Evolutionary conservation across 2,797 vertebrate species (phyloP).

Genomic region (Antennarius maculatus): DNA sequence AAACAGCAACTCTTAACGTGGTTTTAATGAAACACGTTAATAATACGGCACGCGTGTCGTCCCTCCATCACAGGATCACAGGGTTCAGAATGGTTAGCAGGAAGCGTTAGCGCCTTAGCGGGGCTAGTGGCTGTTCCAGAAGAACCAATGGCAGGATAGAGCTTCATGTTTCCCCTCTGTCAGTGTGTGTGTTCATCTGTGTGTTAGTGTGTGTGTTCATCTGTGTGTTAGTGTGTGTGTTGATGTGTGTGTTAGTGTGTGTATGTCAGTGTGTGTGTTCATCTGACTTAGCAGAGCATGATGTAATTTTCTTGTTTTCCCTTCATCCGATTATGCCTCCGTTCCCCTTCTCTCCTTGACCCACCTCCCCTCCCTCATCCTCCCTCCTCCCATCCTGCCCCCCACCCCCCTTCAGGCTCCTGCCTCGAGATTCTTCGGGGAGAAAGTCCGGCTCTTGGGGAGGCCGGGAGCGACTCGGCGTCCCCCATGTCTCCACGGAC

Average conservation of each 20-base stretch:
- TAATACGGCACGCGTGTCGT: too few relatives aligned
- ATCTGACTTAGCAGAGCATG: slow-evolving; percentile 21
- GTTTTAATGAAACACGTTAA: not conserved
- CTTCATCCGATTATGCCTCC: slow-evolving; percentile 38
- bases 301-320: slow-evolving; percentile 48
- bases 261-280: slow-evolving; percentile 10
- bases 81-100: too few relatives aligned
- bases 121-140: not conserved
- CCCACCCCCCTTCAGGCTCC: slow-evolving; percentile 83
- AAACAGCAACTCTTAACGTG: slow-evolving; percentile 1
- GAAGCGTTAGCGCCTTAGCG: not conserved
- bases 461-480: slow-evolving; percentile 88
- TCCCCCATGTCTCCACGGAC: slow-evolving; percentile 97
- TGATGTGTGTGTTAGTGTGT: slow-evolving; percentile 1
- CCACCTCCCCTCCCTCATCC: slow-evolving; percentile 9
- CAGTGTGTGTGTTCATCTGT: slow-evolving; percentile 8
- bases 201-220: not conserved
- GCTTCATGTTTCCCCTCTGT: slow-evolving; percentile 1
- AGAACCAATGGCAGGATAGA: not conserved
- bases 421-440: slow-evolving; percentile 91
- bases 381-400: slow-evolving; percentile 4
- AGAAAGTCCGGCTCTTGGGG: slow-evolving; percentile 87
- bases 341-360: slow-evolving; percentile 41
- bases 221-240: slow-evolving; percentile 5
- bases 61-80: too few relatives aligned